Percentiles rank a stretch among this genome's conserved stretches.
Conservation (phyloP, 2,888 invertebrate species). For the Pseudococcus longispinus region DNA sequence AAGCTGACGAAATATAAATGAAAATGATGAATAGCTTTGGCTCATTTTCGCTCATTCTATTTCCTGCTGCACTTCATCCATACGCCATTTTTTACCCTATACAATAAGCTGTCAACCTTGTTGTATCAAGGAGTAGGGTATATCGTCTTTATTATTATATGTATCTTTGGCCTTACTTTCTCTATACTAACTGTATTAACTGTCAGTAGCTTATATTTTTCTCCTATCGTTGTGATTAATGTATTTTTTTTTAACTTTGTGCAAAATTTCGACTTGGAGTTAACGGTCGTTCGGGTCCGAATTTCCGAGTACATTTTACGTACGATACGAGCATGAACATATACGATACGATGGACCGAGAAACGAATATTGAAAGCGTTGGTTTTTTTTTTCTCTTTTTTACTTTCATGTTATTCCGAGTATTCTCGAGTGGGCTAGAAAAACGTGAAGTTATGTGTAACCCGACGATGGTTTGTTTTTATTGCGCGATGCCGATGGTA, state of each 20-base stretch:
- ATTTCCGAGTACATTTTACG: neutral
- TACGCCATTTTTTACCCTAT: conserved; percentile 35
- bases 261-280: neutral
- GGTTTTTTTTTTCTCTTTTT: neutral
- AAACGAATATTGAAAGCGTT: conserved; percentile 4
- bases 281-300: neutral
- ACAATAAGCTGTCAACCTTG: conserved; percentile 43
- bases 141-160: conserved; percentile 45
- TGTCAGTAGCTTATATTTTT: conserved; percentile 41
- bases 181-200: conserved; percentile 30
- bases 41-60: conserved; percentile 40
- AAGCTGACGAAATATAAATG: conserved; percentile 37
- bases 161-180: conserved; percentile 30
- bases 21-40: conserved; percentile 42
- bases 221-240: conserved; percentile 24
- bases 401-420: neutral
- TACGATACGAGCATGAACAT: too few species aligned
- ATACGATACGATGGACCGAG: neutral
- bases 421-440: conserved; percentile 3
- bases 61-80: conserved; percentile 13
- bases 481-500: neutral
- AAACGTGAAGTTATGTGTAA: conserved; percentile 16
- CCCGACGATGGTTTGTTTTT: conserved; percentile 16
- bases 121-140: conserved; percentile 21
- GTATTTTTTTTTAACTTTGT: conserved; percentile 2